Evolutionary conservation across 2,797 vertebrate species (phyloP), one percentile per base, ranked within the genome.

Genomic region (Moxostoma hubbsi): DNA sequence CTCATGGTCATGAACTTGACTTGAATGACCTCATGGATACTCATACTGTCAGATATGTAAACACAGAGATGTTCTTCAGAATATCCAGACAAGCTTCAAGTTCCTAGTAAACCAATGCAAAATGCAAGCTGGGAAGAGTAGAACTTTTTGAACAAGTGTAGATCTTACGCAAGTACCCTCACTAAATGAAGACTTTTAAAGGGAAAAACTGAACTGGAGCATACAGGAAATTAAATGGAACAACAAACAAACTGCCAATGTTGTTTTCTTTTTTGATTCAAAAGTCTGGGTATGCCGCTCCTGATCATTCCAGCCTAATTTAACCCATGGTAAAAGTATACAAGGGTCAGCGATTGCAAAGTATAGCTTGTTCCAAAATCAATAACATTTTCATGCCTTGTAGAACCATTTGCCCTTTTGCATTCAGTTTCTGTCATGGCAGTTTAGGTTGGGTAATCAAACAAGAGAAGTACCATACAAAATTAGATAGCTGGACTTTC

Each of bases 401-500:
- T 63, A 73, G 18, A 11, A 74, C 13, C 5, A 49, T 36, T 36
- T 36, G 36, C 36, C 36, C 13, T 45, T 36, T 16, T 18, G 68
- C 18, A 43, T 65, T 50, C 16, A 13, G 45, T 50, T 79, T 73
- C 12, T 7, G 54, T 49, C 6, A 15, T 73, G 66, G 15, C 12
- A 3, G 67, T 73, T 79, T 50, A 2, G 5, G 61, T 43, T 80
- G 45, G 36, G 54, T 16, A 61, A 73, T 18, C 54, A 9, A 16
- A 51, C 4, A 16, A 70, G 7, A 45, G 24, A 11, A 58, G 63
- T 8, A 58, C 49, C 6, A 6, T 71, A 9, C 43, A 53, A 47
- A 72, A 54, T 73, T 45, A 82, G 43, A 63, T 57, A 74, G 69
- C 50, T 68, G 18, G 53, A 57, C 50, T 75, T 70, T 13, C 62